Conservation (phyloP, 1,140 invertebrate species). For the Drosophila dunni region DNA sequence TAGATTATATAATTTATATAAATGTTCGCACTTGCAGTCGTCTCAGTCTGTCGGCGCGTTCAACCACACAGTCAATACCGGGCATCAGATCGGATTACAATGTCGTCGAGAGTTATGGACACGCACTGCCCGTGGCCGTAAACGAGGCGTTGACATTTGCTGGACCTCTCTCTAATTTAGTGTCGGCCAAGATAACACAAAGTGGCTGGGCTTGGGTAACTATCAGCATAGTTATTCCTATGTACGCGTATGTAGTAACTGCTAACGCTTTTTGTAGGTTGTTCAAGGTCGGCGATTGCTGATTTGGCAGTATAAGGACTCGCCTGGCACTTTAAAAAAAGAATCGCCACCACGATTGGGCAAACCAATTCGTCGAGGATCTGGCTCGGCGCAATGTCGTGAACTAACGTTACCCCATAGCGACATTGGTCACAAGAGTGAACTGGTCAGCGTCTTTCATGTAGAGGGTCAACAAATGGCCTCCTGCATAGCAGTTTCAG, state of each 20-base stretch:
- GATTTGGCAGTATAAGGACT: constrained; percentile 93
- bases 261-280: constrained; percentile 87
- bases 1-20: neutral
- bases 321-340: constrained; percentile 15
- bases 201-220: constrained; percentile 91
- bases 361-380: constrained; percentile 83
- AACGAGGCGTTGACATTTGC: constrained; percentile 93
- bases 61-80: constrained; percentile 88
- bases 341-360: constrained; percentile 50
- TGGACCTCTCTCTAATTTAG: constrained; percentile 87
- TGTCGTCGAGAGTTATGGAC: constrained; percentile 90
- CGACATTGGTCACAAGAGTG: constrained; percentile 95
- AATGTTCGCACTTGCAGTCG: constrained; percentile 83
- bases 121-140: constrained; percentile 92
- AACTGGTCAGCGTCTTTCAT: constrained; percentile 92
- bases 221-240: neutral
- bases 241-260: neutral
- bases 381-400: constrained; percentile 87
- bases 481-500: constrained; percentile 95
- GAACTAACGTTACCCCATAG: constrained; percentile 95
- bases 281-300: constrained; percentile 93
- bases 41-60: constrained; percentile 87
- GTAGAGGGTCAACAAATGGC: constrained; percentile 90
- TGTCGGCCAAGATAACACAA: constrained; percentile 88
- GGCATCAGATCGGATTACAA: constrained; percentile 89